Percentiles rank a stretch among this genome's conserved stretches.
These are phyloP conservation scores for Ruditapes philippinarum DNA, from an alignment of 1,140 invertebrate species.

Conservation along the genomic window DNA sequence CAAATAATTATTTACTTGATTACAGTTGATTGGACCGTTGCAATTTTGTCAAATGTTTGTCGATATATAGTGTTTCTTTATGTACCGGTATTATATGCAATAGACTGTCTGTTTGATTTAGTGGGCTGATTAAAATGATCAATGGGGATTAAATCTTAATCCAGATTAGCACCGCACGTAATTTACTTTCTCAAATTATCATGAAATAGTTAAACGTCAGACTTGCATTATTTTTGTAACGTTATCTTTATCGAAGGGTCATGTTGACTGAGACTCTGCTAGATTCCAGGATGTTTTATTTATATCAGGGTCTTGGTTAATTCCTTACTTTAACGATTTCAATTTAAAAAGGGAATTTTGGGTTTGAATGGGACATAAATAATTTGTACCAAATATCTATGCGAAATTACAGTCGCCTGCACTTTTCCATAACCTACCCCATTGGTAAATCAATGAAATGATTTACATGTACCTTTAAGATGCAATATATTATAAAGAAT, in stretches of 20 bases:
- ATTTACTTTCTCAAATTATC: background rate
- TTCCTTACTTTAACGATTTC: too few species aligned
- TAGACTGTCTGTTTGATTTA: background rate
- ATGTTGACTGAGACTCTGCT: background rate
- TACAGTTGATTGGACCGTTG: background rate
- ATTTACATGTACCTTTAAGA: too few species aligned
- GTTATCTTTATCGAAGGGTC: background rate
- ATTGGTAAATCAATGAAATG: too few species aligned
- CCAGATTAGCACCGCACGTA: background rate
- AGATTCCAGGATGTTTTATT: background rate
- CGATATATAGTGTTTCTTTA: background rate
- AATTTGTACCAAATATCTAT: too few species aligned
- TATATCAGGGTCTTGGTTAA: background rate
- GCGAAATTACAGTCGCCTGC: too few species aligned
- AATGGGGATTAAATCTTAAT: conserved; percentile 41
- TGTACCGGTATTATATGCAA: background rate
- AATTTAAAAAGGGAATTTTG: too few species aligned
- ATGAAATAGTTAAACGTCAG: background rate
- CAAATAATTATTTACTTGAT: conserved; percentile 6
- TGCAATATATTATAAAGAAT: too few species aligned
- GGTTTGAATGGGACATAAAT: too few species aligned
- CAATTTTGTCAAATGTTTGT: background rate
- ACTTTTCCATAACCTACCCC: too few species aligned
- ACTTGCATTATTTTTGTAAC: background rate
- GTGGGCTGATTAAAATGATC: background rate